A percentile compares a stretch with the other conserved stretches of the same genome.
These are phyloP conservation scores for Sorex fumeus DNA, from an alignment of 2,113 vertebrate species.

Conservation along the genomic window DNA sequence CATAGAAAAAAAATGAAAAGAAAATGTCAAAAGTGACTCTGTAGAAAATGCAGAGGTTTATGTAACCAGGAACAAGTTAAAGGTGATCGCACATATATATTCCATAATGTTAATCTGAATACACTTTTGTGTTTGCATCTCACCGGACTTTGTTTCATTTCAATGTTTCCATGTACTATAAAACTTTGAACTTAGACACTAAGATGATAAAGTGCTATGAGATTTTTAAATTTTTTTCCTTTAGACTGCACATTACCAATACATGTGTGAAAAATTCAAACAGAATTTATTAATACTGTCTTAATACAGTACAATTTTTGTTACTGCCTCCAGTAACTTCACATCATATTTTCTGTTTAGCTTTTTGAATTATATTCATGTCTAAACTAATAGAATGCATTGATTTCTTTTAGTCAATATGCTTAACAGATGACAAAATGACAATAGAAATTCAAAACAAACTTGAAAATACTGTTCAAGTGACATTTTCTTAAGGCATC, in stretches of 20 bases:
- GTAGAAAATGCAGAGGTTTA: neutral
- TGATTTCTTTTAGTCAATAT: neutral
- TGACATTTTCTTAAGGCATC: no score
- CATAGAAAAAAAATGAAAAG: neutral
- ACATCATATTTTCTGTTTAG: conserved; percentile 18
- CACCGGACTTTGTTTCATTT: neutral
- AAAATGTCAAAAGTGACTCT: conserved; percentile 21
- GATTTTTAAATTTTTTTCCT: no score
- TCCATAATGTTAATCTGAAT: neutral
- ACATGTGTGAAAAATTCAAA: neutral
- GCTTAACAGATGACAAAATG: neutral
- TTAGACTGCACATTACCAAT: neutral
- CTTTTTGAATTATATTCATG: neutral
- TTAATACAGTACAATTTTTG: neutral
- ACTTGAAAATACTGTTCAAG: neutral
- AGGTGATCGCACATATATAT: neutral
- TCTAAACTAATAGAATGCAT: neutral
- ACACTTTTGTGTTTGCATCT: neutral
- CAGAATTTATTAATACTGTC: neutral
- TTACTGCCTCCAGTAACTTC: neutral
- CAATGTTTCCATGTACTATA: neutral
- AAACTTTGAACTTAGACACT: neutral
- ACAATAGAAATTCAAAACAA: neutral
- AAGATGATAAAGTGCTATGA: neutral
- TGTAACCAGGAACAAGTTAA: neutral